phyloP scores from a whole-genome alignment of 2,797 vertebrate genomes.

The Parauchenoglanis ngamensis region DNA sequence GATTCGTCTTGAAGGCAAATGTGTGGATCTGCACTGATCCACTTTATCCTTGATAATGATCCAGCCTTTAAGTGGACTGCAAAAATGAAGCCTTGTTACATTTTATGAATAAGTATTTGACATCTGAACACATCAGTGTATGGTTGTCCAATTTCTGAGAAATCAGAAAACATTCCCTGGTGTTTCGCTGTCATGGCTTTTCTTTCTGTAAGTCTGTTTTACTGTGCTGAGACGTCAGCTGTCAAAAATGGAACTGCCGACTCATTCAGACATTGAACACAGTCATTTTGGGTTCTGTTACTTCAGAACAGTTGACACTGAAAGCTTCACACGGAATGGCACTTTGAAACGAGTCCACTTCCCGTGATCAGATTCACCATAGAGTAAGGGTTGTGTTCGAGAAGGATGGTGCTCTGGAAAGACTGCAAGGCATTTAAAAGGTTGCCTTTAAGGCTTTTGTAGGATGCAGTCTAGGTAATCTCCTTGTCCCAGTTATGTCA shows the following conservation, averaged over 20 bases:
- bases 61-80: neutral
- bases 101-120: neutral
- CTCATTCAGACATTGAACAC: constrained; percentile 39
- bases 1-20: neutral
- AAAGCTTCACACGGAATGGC: neutral
- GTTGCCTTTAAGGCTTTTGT: neutral
- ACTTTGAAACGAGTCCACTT: neutral
- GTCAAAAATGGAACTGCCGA: neutral
- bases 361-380: neutral
- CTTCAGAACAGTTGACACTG: neutral
- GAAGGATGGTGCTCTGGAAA: neutral
- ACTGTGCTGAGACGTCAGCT: constrained; percentile 18
- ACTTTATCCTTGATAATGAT: neutral
- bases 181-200: constrained; percentile 73
- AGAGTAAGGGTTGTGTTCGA: neutral
- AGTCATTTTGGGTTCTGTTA: neutral
- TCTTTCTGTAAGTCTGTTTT: constrained; percentile 53
- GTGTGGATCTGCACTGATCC: neutral
- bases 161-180: constrained; percentile 46
- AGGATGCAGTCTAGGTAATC: neutral
- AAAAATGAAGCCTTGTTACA: neutral
- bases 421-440: neutral
- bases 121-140: neutral
- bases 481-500: neutral
- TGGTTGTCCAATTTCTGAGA: neutral